A percentile compares a stretch with the other conserved stretches of the same genome.
phyloP scores from a whole-genome alignment of 2,888 invertebrate species.

The Agelastica alni region DNA sequence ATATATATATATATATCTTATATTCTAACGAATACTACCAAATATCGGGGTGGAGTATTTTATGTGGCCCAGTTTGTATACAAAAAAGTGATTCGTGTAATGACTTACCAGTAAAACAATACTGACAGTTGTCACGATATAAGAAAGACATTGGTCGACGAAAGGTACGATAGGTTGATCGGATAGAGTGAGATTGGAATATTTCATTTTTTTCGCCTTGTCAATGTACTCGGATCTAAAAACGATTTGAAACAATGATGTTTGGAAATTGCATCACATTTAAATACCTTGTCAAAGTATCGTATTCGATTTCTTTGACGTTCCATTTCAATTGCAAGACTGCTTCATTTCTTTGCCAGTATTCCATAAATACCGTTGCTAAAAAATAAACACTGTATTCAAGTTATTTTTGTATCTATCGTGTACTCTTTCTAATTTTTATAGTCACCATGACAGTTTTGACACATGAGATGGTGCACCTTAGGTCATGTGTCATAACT shows the following conservation, averaged over 20 bases:
- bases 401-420: too few relatives aligned
- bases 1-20: too few relatives aligned
- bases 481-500: too few relatives aligned
- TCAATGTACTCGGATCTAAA: slow-evolving; percentile 36
- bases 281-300: slow-evolving; percentile 38
- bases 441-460: too few relatives aligned
- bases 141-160: slow-evolving; percentile 16
- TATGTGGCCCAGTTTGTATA: too few relatives aligned
- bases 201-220: slow-evolving; percentile 23
- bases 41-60: too few relatives aligned
- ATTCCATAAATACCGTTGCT: slow-evolving; percentile 50
- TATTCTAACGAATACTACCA: too few relatives aligned
- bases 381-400: slow-evolving; percentile 18
- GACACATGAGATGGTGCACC: too few relatives aligned
- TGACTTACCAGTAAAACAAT: slow-evolving; percentile 29
- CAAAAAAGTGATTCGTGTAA: too few relatives aligned
- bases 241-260: too few relatives aligned
- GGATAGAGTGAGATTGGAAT: slow-evolving; percentile 23
- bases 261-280: too few relatives aligned
- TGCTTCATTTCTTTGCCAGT: slow-evolving; percentile 50
- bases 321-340: slow-evolving; percentile 49
- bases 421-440: too few relatives aligned
- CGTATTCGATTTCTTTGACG: slow-evolving; percentile 38
- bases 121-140: slow-evolving; percentile 26
- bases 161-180: slow-evolving; percentile 30